These are phyloP conservation scores for Istiophorus platypterus DNA, from an alignment of 2,113 vertebrate species.

Conservation along the genomic window DNA sequence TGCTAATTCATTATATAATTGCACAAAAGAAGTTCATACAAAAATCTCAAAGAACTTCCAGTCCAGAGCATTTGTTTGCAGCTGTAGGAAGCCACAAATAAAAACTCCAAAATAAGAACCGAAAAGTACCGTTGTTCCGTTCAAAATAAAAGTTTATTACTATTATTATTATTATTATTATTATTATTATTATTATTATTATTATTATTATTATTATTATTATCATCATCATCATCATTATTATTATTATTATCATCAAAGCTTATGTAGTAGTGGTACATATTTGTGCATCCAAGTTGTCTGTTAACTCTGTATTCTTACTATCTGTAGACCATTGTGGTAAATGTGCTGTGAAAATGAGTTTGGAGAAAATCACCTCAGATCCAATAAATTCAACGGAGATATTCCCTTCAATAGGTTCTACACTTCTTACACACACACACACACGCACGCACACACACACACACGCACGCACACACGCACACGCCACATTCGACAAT, in stretches of 20 bases:
- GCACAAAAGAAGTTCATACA: neutral
- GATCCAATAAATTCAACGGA: neutral
- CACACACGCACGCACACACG: too few relatives aligned
- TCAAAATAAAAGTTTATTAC: conserved; percentile 45
- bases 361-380: neutral
- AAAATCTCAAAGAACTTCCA: neutral
- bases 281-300: neutral
- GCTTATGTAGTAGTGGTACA: neutral
- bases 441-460: neutral
- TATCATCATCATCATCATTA: too few relatives aligned
- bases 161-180: neutral
- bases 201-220: too few relatives aligned
- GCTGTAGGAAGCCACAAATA: neutral
- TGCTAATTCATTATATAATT: neutral
- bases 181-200: too few relatives aligned
- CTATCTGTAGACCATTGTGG: too few relatives aligned
- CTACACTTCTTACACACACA: neutral
- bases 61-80: neutral
- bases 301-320: neutral
- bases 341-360: neutral
- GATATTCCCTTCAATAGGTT: neutral
- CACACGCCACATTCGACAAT: neutral
- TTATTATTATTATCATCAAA: too few relatives aligned
- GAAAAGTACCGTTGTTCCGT: neutral
- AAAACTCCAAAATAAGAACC: neutral